Evolutionary conservation across 2,888 invertebrate species (phyloP).

Genomic region (Doris montereyensis): DNA sequence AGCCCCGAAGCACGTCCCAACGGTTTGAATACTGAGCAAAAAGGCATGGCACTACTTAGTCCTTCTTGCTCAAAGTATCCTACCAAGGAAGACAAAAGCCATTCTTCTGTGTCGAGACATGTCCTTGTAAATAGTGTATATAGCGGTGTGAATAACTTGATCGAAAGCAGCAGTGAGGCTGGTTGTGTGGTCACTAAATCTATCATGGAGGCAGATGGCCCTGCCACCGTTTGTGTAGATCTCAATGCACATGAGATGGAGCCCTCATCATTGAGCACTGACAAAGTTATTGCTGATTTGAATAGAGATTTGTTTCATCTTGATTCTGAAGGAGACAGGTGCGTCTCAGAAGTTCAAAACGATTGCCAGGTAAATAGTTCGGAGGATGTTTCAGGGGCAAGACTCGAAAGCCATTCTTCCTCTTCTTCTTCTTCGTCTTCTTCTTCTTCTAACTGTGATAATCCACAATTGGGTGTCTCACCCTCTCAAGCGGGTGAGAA

Average conservation of each 20-base stretch:
- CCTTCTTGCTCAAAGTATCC: no score
- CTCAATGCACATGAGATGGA: constrained; percentile 42
- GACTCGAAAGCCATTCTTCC: no score
- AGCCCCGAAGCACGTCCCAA: no score
- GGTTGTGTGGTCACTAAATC: constrained; percentile 36
- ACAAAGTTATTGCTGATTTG: constrained; percentile 22
- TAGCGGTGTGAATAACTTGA: constrained; percentile 38
- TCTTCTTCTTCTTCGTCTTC: no score
- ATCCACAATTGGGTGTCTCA: no score
- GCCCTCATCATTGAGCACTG: constrained; percentile 30
- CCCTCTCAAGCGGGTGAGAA: no score
- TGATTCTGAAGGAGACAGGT: not conserved
- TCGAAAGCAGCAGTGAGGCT: constrained; percentile 35
- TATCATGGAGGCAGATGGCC: constrained; percentile 39
- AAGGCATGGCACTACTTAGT: no score
- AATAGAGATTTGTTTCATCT: constrained; percentile 27
- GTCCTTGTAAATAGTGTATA: constrained; percentile 41
- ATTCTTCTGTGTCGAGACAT: not conserved
- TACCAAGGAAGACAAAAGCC: no score
- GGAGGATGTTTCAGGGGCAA: constrained; percentile 38
- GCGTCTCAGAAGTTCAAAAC: not conserved
- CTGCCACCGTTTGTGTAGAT: constrained; percentile 38
- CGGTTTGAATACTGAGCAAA: no score
- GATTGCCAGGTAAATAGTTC: constrained; percentile 48
- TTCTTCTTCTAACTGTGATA: no score